Base-by-base conservation (phyloP, 1,140 invertebrate genomes). In the Diabrotica virgifera region DNA sequence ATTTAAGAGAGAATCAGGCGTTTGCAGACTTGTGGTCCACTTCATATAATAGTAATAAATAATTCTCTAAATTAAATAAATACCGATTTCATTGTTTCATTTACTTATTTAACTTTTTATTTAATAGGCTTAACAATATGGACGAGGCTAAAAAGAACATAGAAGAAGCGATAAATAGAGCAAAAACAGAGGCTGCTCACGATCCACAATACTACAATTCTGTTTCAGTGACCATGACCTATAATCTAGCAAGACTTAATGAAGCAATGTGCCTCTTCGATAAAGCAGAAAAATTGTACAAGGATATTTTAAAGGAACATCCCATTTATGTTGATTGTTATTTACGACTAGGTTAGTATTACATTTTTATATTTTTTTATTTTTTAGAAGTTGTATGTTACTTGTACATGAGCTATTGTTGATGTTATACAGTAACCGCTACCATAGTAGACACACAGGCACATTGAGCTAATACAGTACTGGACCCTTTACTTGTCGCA, bases 261-360 rank as follows among this genome's bases (percentile, higher is more conserved):
- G 98, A 99, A 84, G 92, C 95, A 0, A 85, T 95, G 10, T 96
- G 94, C 77, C 85, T 92, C 52, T 97, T 93, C 77, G 95, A 99
- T 77, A 92, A 94, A 73, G 96, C 97, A n/a, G 96, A 99, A 79
- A 94, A 93, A 80, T 80, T 97, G 0, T 99, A 99, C 78, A 98
- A 98, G 78, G 93, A 95, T 73, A 98, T 99, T 73, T 82, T 99
- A 5, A 93, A 93, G 73, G 93, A 98, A 71, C 95, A 99, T 89
- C 96, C 97, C 5, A 99, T 98, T 80, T 99, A 99, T 78, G 93
- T 99, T 54, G 98, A 99, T 79, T 99, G 97, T 87, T 92, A 93
- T 85, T 82, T 88, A 40, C 85, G 90, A 78, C 64, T 58, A 66
- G 13, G 53, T 54, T 4, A 54, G 52, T 13, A 54, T 54, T 10